A percentile compares a stretch with the other conserved stretches of the same genome.
phyloP scores from a whole-genome alignment of 2,888 invertebrate species.

The Chymomyza amoena region DNA sequence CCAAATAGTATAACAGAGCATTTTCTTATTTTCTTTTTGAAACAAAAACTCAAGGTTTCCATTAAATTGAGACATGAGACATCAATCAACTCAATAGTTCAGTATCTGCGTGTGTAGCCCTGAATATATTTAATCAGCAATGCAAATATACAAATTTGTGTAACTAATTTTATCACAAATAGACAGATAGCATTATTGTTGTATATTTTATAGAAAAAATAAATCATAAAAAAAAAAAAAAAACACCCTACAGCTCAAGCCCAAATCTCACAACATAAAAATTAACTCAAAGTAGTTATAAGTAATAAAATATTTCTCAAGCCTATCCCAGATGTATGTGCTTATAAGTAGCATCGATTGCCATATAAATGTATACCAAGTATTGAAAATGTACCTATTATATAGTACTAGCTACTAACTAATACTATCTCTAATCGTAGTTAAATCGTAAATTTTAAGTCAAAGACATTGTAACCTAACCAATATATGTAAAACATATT shows the following conservation, averaged over 20 bases:
- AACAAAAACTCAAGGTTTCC: conserved; percentile 41
- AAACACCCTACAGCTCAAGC: conserved; percentile 3
- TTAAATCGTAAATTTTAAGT: conserved; percentile 24
- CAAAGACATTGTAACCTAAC: conserved; percentile 48
- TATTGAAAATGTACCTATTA: conserved; percentile 25
- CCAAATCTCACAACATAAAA: not conserved
- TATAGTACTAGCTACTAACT: not conserved
- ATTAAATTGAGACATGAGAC: not conserved
- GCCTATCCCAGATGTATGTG: not conserved
- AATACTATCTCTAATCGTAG: conserved; percentile 13
- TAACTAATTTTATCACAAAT: not conserved
- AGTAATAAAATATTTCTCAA: not conserved
- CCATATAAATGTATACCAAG: conserved; percentile 11
- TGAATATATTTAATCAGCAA: not conserved
- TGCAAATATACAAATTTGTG: too few relatives aligned
- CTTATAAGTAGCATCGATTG: not conserved
- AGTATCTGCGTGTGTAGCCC: not conserved
- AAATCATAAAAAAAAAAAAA: conserved; percentile 5
- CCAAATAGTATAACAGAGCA: conserved; percentile 9
- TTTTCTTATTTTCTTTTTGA: conserved; percentile 18
- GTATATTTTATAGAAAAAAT: not conserved
- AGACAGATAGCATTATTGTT: not conserved
- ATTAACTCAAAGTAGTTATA: not conserved
- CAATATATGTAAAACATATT: conserved; percentile 60
- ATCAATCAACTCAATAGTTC: not conserved